Evolutionary conservation across 1,140 invertebrate species (phyloP).

Genomic region (Hylaeus volcanicus): DNA sequence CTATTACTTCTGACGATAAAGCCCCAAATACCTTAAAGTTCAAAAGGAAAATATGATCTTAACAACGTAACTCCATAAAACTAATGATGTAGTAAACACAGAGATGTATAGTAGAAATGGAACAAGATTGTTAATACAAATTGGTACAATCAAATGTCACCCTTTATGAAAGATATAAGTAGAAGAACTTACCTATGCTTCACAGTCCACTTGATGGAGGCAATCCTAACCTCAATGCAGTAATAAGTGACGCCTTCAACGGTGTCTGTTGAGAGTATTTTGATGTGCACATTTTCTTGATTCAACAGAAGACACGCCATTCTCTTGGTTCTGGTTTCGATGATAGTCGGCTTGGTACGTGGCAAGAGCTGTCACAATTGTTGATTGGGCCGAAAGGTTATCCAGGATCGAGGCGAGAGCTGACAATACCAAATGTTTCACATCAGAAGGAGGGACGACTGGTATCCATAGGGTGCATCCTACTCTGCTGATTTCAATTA

Average conservation of each 20-base stretch:
- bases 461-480: constrained; percentile 31
- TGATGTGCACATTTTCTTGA: constrained; percentile 82
- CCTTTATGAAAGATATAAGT: no score
- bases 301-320: constrained; percentile 86
- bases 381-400: constrained; percentile 49
- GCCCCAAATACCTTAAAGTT: no score
- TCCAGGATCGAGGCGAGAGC: constrained; percentile 26
- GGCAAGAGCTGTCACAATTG: constrained; percentile 2
- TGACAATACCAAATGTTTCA: constrained; percentile 25
- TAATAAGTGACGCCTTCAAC: constrained; percentile 85
- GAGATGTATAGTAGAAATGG: no score
- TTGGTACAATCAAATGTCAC: no score
- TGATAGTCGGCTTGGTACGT: neutral
- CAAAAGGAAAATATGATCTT: no score
- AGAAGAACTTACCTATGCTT: constrained; percentile 81
- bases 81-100: no score
- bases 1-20: no score
- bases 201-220: constrained; percentile 89
- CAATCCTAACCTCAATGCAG: constrained; percentile 85
- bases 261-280: constrained; percentile 82
- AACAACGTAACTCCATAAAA: no score
- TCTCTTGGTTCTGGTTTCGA: neutral
- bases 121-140: no score
- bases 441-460: constrained; percentile 27
- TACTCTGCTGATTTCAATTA: neutral